Conservation (phyloP, 2,113 vertebrate species). For the Rhinichthys klamathensis region DNA sequence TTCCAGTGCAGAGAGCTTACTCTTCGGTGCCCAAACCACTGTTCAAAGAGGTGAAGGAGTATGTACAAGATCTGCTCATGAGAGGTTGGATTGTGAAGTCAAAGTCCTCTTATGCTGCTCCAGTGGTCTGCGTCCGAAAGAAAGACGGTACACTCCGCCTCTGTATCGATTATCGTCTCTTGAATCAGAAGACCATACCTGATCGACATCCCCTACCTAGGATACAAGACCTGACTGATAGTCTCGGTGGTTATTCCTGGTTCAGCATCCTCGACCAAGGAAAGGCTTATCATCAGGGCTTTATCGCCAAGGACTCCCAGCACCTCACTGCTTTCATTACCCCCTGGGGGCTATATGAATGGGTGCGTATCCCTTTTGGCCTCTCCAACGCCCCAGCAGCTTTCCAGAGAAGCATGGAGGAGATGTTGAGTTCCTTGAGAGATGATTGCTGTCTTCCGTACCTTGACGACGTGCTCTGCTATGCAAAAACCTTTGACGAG, state of each 20-base stretch:
- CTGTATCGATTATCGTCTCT: too few species aligned
- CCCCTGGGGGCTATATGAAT: not conserved
- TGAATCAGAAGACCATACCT: too few species aligned
- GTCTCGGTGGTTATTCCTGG: not conserved
- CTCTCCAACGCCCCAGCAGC: not conserved
- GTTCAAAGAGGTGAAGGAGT: not conserved
- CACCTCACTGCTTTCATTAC: not conserved
- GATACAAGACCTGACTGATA: constrained; percentile 36
- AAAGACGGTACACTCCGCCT: too few species aligned
- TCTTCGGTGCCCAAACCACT: not conserved
- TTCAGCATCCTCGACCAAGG: constrained; percentile 30
- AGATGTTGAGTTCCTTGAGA: not conserved
- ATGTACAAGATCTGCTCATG: not conserved
- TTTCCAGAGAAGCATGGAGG: not conserved
- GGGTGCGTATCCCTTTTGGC: not conserved
- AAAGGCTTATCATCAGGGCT: not conserved
- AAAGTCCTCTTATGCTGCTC: constrained; percentile 24
- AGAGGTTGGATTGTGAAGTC: not conserved
- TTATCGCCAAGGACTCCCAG: not conserved
- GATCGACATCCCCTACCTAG: constrained; percentile 20
- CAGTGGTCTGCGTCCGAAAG: not conserved
- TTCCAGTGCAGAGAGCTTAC: not conserved
- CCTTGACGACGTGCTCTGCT: constrained; percentile 45
- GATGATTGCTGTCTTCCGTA: constrained; percentile 40
- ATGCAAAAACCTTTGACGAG: constrained; percentile 25